Base-by-base conservation (phyloP, 2,797 vertebrate genomes). In the Crocodylus rhombifer region DNA sequence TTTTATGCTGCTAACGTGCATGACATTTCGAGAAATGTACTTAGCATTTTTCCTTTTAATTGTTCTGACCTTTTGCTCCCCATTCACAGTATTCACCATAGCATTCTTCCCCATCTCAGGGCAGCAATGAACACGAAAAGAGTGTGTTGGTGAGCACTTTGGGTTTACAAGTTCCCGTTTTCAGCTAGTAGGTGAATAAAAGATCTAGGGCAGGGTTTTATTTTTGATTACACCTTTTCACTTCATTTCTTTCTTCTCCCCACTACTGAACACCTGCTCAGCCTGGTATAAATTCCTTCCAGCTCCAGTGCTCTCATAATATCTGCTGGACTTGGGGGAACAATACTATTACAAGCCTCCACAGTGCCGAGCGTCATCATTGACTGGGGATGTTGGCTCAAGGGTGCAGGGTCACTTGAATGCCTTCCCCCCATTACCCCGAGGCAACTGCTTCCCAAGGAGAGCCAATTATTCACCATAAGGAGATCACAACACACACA, bases 1-100 rank as follows among this genome's bases (percentile, higher is more conserved):
- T 93, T 97, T 94, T 87, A 75, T 81, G 90, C 84, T 33, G 89
- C 26, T 92, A 91, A 89, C 74, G 7, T 94, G 80, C 28, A 3
- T 87, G 92, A 91, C 85, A 90, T 94, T 95, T 95, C 73, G 71
- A 94, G 83, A 91, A 80, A 26, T 58, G 79, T 17, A 60, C 86
- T 96, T 91, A 87, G 81, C 71, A 82, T 80, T 93, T 88, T 36
- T 56, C 84, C 90, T 89, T 75, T 93, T 94, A 95, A 95, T 91
- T 91, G 80, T 91, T 69, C 78, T 83, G 79, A 77, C 91, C 81
- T 88, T 95, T 96, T 84, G 75, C 84, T 95, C 82, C 89, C 80
- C 0, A 2, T 30, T 84, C 80, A 33, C 76, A 58, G 79, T 11
- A 69, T 30, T 78, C 57, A 63, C 82, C 36, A n/a, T 0, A 15